A percentile compares a stretch with the other conserved stretches of the same genome.
Conservation (phyloP, 1,140 invertebrate genomes). For the Drosophila triauraria region DNA sequence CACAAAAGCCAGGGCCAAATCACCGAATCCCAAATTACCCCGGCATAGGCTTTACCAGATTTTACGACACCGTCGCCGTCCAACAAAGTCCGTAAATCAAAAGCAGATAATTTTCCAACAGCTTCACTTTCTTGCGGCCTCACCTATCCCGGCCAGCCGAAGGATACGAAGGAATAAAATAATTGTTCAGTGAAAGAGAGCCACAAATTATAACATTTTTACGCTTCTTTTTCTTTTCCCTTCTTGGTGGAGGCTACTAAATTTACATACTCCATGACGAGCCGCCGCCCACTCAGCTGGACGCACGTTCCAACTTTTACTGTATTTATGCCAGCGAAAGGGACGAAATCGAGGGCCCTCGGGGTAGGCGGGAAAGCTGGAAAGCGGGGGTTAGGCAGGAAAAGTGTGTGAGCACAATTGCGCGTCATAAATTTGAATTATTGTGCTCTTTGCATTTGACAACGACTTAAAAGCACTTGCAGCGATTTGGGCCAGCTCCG, state of each 20-base stretch:
- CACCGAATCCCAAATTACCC: constrained; percentile 38
- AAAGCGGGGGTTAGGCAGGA: constrained; percentile 5
- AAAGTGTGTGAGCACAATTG: constrained; percentile 78
- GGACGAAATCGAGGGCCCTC: constrained; percentile 22
- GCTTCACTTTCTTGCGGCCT: constrained; percentile 37
- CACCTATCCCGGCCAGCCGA: constrained; percentile 34
- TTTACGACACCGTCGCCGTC: constrained; percentile 61
- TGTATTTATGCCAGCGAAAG: constrained; percentile 68
- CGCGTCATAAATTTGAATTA: constrained; percentile 82
- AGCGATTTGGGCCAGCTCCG: constrained; percentile 76
- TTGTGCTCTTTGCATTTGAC: constrained; percentile 82
- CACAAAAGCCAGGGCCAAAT: constrained; percentile 33
- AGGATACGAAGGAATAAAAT: constrained; percentile 53
- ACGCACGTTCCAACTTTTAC: constrained; percentile 71
- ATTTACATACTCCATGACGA: constrained; percentile 78
- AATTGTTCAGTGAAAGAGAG: constrained; percentile 68
- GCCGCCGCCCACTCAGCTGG: constrained; percentile 59
- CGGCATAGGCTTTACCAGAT: constrained; percentile 42
- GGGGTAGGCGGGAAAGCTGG: neutral
- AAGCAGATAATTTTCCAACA: constrained; percentile 73
- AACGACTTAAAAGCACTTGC: constrained; percentile 82
- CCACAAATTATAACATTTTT: constrained; percentile 81
- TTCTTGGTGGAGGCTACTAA: constrained; percentile 53
- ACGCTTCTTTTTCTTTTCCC: constrained; percentile 47
- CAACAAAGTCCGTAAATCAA: constrained; percentile 70